Evolutionary conservation across 2,113 vertebrate species (phyloP).

Genomic region (Otus sunia): DNA sequence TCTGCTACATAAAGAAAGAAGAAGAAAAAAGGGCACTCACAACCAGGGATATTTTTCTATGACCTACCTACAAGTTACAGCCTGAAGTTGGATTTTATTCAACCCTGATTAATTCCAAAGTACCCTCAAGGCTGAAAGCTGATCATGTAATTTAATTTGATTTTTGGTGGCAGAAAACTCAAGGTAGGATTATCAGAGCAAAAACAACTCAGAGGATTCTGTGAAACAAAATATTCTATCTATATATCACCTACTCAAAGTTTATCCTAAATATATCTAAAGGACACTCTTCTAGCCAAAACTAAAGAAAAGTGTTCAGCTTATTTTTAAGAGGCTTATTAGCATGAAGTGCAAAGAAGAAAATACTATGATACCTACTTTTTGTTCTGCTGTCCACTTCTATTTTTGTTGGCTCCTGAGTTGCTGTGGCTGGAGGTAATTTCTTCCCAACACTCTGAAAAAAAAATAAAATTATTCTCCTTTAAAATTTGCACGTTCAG

Average conservation of each 20-base stretch:
- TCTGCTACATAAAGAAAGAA: neutral
- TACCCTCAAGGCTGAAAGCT: neutral
- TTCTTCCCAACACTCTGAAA: slow-evolving; percentile 85
- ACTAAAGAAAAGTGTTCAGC: neutral
- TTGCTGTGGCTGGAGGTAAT: slow-evolving; percentile 69
- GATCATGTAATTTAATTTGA: neutral
- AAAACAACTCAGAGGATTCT: neutral
- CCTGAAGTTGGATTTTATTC: neutral
- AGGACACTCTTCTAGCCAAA: neutral
- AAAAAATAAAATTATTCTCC: neutral
- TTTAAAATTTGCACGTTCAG: slow-evolving; percentile 40
- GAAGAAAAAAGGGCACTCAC: neutral
- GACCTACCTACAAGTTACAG: neutral
- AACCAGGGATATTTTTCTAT: neutral
- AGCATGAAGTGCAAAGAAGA: slow-evolving; percentile 18
- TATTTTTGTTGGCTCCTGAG: slow-evolving; percentile 85
- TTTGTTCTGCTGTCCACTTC: slow-evolving; percentile 89
- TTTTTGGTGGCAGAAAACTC: neutral
- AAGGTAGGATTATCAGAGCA: neutral
- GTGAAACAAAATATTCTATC: neutral
- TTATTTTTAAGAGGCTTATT: neutral
- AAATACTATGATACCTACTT: slow-evolving; percentile 78
- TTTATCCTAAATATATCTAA: neutral
- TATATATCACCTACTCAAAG: neutral
- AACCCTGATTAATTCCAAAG: neutral